Conservation (phyloP, 2,888 invertebrate species). For the Meta bourneti region DNA sequence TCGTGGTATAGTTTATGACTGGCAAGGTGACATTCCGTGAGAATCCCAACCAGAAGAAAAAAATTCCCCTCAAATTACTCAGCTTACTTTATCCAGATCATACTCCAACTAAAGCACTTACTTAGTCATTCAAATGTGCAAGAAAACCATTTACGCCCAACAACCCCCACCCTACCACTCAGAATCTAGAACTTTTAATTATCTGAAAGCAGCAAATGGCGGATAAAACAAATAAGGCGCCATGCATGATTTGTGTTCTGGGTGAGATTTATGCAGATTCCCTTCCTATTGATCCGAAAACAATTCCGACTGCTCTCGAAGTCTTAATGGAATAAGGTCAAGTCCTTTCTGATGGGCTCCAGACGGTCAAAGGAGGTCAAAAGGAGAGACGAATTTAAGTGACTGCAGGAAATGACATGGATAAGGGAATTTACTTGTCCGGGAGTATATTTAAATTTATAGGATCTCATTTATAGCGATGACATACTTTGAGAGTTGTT, state of each 20-base stretch:
- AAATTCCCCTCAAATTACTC: too few relatives aligned
- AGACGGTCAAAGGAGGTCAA: not conserved
- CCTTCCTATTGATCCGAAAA: not conserved
- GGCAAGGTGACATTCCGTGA: too few relatives aligned
- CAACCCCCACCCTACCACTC: not conserved
- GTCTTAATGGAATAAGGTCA: slow-evolving; percentile 10
- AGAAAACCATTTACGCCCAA: not conserved
- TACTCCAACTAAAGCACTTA: too few relatives aligned
- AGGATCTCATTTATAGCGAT: too few relatives aligned
- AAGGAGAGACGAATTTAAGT: not conserved
- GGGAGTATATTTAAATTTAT: not conserved
- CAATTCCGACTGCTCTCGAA: not conserved
- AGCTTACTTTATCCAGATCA: too few relatives aligned
- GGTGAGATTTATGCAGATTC: slow-evolving; percentile 28
- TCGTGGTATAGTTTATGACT: too few relatives aligned
- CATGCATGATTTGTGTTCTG: not conserved
- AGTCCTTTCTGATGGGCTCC: not conserved
- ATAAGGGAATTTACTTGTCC: not conserved
- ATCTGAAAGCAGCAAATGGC: not conserved
- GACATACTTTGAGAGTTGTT: not conserved
- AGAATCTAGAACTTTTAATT: not conserved
- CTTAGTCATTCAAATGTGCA: not conserved
- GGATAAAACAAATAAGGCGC: slow-evolving; percentile 4
- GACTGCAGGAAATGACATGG: too few relatives aligned
- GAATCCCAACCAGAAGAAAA: too few relatives aligned